phyloP scores from a whole-genome alignment of 2,113 vertebrate species.

The Ptychochromis oligacanthus region DNA sequence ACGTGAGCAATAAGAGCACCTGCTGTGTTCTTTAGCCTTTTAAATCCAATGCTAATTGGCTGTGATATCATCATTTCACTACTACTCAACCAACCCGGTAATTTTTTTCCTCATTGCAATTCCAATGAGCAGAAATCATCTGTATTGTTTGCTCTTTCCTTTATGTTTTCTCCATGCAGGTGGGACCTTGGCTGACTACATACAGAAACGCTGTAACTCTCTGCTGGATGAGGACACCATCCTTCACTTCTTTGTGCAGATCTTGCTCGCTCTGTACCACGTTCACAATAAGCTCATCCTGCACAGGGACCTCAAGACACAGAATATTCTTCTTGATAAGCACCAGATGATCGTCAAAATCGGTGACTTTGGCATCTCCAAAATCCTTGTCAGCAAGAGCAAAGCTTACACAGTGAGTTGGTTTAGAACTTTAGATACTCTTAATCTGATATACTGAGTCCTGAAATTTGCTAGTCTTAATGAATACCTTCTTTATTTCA shows the following conservation, averaged over 20 bases:
- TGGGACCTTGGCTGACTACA: conserved; percentile 94
- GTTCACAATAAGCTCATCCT: conserved; percentile 98
- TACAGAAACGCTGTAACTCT: conserved; percentile 97
- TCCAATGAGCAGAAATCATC: neutral
- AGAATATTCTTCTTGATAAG: conserved; percentile 98
- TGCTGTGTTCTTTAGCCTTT: neutral
- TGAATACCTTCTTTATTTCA: neutral
- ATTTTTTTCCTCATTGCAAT: neutral
- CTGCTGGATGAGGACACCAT: conserved; percentile 97
- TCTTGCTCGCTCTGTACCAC: conserved; percentile 93
- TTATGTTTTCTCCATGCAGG: conserved; percentile 75
- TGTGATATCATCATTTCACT: neutral
- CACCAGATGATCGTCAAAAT: conserved; percentile 98
- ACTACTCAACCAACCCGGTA: neutral
- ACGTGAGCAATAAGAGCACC: neutral
- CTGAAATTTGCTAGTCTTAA: too few relatives aligned
- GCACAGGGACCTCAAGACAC: conserved; percentile 97
- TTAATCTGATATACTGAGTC: too few relatives aligned
- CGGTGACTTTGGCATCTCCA: conserved; percentile 97
- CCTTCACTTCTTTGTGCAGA: conserved; percentile 98
- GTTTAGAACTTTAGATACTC: neutral
- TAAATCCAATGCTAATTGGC: neutral
- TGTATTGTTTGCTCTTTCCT: neutral
- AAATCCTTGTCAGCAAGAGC: conserved; percentile 99
- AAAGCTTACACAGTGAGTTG: conserved; percentile 93